Conservation (phyloP, 1,140 invertebrate genomes). For the Caenorhabditis remanei region DNA sequence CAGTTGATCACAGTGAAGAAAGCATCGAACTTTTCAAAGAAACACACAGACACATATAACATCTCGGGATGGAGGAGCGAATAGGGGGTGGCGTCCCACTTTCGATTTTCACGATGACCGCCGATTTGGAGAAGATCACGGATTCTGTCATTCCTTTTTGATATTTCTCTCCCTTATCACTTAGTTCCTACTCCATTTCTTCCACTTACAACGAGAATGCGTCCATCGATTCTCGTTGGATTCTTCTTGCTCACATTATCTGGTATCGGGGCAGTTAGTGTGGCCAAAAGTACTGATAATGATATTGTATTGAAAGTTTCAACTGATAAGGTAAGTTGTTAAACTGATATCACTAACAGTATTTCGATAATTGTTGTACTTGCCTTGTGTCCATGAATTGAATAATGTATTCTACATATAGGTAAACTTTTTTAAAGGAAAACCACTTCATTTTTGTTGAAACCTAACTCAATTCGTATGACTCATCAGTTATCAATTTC, state of each 20-base stretch:
- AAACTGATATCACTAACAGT: too few relatives aligned
- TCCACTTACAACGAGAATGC: slow-evolving; percentile 11
- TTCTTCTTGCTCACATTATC: neutral
- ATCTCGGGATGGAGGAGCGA: slow-evolving; percentile 26
- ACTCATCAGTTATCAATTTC: too few relatives aligned
- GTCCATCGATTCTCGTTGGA: neutral
- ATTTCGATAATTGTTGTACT: too few relatives aligned
- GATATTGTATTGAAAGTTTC: slow-evolving; percentile 47
- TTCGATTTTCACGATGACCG: slow-evolving; percentile 51
- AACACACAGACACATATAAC: slow-evolving; percentile 35
- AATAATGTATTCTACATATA: too few relatives aligned
- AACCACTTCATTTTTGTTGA: too few relatives aligned
- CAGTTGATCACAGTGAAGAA: slow-evolving; percentile 2
- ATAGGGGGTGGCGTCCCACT: slow-evolving; percentile 19
- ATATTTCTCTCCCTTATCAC: slow-evolving; percentile 38
- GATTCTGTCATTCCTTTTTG: slow-evolving; percentile 43
- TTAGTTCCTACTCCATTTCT: neutral
- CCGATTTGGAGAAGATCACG: slow-evolving; percentile 26
- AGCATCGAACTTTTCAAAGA: slow-evolving; percentile 36
- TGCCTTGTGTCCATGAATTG: too few relatives aligned
- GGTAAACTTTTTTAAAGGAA: too few relatives aligned
- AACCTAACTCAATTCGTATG: too few relatives aligned
- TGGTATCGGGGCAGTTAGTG: neutral
- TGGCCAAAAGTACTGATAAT: slow-evolving; percentile 28
- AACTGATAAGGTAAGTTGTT: slow-evolving; percentile 12